Evolutionary conservation across 1,140 invertebrate genomes (phyloP).

Genomic region (Drosophila truncata): DNA sequence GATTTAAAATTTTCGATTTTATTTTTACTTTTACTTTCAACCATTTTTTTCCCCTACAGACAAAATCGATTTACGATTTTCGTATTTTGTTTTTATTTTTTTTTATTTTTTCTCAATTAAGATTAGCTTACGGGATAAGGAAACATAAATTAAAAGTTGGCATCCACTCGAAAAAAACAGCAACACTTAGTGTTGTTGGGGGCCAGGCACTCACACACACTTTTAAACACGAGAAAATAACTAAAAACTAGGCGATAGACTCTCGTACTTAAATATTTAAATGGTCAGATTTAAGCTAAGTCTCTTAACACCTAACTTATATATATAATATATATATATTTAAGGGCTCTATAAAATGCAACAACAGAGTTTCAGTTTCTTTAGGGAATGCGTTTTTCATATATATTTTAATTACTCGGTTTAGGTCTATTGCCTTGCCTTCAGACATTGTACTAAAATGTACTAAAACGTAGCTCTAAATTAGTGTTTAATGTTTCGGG

Average conservation of each 20-base stretch:
- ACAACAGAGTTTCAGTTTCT: slow-evolving; percentile 40
- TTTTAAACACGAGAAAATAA: slow-evolving; percentile 1
- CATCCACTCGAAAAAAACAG: slow-evolving; percentile 44
- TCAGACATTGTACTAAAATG: slow-evolving; percentile 76
- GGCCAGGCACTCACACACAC: slow-evolving; percentile 13
- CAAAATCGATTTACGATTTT: slow-evolving; percentile 63
- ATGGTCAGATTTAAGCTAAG: slow-evolving; percentile 25
- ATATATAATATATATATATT: not conserved
- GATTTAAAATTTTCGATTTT: slow-evolving; percentile 13
- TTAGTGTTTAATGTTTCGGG: slow-evolving; percentile 6
- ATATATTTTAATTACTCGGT: slow-evolving; percentile 18
- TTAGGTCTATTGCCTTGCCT: slow-evolving; percentile 53
- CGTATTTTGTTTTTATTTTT: slow-evolving; percentile 18
- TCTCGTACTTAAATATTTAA: slow-evolving; percentile 47
- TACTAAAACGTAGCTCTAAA: slow-evolving; percentile 53
- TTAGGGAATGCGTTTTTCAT: slow-evolving; percentile 19
- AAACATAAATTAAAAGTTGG: slow-evolving; percentile 73
- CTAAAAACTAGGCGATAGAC: slow-evolving; percentile 63
- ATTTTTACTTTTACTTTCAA: slow-evolving; percentile 75
- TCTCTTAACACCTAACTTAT: slow-evolving; percentile 27
- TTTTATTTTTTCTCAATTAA: slow-evolving; percentile 51
- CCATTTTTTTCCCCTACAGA: slow-evolving; percentile 70
- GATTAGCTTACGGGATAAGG: slow-evolving; percentile 65
- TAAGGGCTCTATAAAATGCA: slow-evolving; percentile 47
- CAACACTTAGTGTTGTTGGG: slow-evolving; percentile 80